These are phyloP conservation scores for Periophthalmodon schlosseri DNA, from an alignment of 2,113 vertebrate genomes.

Conservation along the genomic window DNA sequence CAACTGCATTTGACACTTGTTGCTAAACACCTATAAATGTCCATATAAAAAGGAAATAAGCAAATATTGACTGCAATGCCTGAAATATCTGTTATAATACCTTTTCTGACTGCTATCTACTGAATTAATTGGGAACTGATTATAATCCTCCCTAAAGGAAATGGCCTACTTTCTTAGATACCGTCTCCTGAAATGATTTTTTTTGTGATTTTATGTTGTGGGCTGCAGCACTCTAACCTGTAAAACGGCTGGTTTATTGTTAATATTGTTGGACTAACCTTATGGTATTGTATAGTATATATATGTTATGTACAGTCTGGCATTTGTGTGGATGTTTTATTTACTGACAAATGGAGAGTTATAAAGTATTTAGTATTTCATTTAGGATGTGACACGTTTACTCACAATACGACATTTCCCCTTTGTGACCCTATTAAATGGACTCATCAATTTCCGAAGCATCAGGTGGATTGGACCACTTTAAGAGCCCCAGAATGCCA, in stretches of 20 bases:
- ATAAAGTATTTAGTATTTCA: background rate
- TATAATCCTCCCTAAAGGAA: background rate
- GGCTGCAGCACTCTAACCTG: background rate
- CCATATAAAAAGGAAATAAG: background rate
- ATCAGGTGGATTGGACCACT: slow-evolving; percentile 42
- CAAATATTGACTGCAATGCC: background rate
- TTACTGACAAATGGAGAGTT: background rate
- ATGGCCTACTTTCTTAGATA: background rate
- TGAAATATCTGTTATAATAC: background rate
- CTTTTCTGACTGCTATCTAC: background rate
- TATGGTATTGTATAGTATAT: background rate
- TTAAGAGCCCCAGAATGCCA: slow-evolving; percentile 7
- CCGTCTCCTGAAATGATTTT: background rate
- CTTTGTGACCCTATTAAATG: slow-evolving; percentile 15
- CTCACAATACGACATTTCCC: slow-evolving; percentile 3
- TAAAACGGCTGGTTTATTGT: background rate
- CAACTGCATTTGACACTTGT: background rate
- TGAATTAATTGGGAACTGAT: background rate
- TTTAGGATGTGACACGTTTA: background rate
- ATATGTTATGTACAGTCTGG: background rate
- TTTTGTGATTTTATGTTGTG: background rate
- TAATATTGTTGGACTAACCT: background rate
- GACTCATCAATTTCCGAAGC: slow-evolving; percentile 10
- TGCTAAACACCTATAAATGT: background rate
- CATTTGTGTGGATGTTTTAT: slow-evolving; percentile 1